Conservation (phyloP, 1,140 invertebrate genomes). For the Glossosoma conforme region DNA sequence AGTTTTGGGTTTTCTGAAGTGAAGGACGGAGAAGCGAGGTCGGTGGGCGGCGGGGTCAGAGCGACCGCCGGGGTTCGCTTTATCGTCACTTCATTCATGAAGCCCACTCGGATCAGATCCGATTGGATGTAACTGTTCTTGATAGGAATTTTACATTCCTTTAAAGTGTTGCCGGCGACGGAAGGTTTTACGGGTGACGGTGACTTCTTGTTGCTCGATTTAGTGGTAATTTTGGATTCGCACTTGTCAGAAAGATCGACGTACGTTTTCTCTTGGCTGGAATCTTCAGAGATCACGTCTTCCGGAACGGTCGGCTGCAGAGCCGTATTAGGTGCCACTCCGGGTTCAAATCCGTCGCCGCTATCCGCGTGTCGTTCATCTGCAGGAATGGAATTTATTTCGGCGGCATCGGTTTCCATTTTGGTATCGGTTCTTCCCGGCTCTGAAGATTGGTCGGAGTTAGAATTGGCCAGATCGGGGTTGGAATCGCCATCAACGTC, state of each 20-base stretch:
- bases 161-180: neutral
- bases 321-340: constrained; percentile 2
- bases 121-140: constrained; percentile 15
- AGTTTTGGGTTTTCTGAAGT: constrained; percentile 1
- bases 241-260: constrained; percentile 30
- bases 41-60: neutral
- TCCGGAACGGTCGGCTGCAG: constrained; percentile 17
- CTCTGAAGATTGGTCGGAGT: constrained; percentile 6
- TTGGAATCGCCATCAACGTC: constrained; percentile 9
- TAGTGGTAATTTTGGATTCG: constrained; percentile 30
- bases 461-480: neutral
- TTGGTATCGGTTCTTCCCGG: neutral
- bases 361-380: constrained; percentile 5
- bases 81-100: constrained; percentile 26
- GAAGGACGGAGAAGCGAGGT: neutral
- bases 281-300: constrained; percentile 26
- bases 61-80: constrained; percentile 14
- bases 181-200: neutral
- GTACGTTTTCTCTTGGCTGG: constrained; percentile 30
- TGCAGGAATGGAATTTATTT: neutral
- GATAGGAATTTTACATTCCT: constrained; percentile 24
- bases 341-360: constrained; percentile 13
- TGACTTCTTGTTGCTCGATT: constrained; percentile 19
- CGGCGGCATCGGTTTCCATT: neutral
- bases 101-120: constrained; percentile 4